Conservation (phyloP, 2,113 vertebrate genomes). For the Phaetusa simplex region DNA sequence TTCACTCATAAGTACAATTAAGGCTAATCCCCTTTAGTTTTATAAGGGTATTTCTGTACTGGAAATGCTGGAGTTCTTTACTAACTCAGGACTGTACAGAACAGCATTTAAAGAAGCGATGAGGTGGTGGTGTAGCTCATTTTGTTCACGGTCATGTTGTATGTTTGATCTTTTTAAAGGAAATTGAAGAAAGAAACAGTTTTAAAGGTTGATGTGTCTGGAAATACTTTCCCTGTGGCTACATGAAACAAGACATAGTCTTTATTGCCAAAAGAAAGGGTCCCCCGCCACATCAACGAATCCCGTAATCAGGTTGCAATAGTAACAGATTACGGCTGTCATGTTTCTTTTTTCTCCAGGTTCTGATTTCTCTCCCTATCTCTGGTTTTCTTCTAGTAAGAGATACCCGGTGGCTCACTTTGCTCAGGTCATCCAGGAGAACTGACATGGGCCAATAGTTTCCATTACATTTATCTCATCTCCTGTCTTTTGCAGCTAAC, state of each 20-base stretch:
- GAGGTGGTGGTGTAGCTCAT: background rate
- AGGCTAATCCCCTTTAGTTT: background rate
- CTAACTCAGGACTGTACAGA: background rate
- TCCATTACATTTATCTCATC: slow-evolving; percentile 64
- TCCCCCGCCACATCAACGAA: background rate
- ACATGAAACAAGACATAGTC: background rate
- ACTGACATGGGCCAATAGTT: slow-evolving; percentile 56
- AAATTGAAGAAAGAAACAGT: background rate
- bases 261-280: background rate
- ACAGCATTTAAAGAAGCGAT: background rate
- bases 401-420: slow-evolving; percentile 51
- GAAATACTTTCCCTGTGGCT: background rate
- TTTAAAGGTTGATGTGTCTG: background rate
- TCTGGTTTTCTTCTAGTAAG: slow-evolving; percentile 68
- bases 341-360: slow-evolving; percentile 62
- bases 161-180: background rate
- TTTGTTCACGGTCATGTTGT: background rate
- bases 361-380: slow-evolving; percentile 70
- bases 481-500: slow-evolving; percentile 28
- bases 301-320: slow-evolving; percentile 64
- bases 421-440: slow-evolving; percentile 60
- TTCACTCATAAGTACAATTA: background rate
- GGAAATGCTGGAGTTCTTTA: background rate
- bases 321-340: slow-evolving; percentile 67
- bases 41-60: background rate